Evolutionary conservation across 2,113 vertebrate species (phyloP).

Genomic region (Chrysochloris asiatica): DNA sequence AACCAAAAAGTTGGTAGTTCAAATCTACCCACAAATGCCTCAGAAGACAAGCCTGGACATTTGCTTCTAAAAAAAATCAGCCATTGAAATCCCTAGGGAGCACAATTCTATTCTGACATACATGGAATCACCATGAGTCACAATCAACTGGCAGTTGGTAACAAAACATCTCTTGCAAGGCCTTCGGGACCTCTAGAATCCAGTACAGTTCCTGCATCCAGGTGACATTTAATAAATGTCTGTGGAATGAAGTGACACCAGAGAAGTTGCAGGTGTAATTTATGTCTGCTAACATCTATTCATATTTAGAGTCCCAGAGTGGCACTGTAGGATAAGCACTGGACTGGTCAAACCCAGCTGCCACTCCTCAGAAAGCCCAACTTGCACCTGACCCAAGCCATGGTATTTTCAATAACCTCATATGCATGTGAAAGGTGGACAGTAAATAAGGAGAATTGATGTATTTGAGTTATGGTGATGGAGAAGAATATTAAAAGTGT

Average conservation of each 20-base stretch:
- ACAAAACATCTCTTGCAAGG: accelerated
- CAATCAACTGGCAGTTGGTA: background rate
- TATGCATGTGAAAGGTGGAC: no score
- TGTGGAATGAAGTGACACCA: no score
- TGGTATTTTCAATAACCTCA: no score
- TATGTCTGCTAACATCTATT: accelerated
- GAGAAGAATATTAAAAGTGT: no score
- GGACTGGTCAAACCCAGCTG: no score
- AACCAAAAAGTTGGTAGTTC: background rate
- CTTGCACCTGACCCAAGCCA: no score
- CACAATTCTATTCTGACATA: background rate
- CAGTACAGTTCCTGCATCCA: background rate
- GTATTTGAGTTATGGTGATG: no score
- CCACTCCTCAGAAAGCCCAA: background rate
- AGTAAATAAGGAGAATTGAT: no score
- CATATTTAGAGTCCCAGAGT: no score
- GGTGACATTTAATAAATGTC: background rate
- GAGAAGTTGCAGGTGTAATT: no score
- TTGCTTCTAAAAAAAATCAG: background rate
- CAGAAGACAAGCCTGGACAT: background rate
- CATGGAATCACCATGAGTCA: background rate
- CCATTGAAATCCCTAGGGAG: background rate
- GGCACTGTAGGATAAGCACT: no score
- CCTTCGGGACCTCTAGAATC: background rate
- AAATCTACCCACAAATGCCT: background rate